Evolutionary conservation across 37 sponge, comb jelly and placozoan genomes (phyloP).

Genomic region (Geodia barretti): DNA sequence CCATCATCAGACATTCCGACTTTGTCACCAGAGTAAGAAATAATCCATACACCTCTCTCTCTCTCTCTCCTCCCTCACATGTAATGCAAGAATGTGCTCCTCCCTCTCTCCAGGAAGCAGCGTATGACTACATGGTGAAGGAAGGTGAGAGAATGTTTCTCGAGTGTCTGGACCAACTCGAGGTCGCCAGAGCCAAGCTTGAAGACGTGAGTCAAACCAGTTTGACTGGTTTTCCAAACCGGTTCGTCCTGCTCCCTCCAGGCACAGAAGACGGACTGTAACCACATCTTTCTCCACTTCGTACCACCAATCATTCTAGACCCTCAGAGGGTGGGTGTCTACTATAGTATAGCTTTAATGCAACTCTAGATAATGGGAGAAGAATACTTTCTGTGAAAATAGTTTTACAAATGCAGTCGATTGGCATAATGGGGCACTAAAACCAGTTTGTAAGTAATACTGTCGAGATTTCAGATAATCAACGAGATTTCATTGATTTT

Average conservation of each 20-base stretch:
- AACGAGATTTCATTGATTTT: not conserved
- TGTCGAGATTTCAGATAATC: too few relatives aligned
- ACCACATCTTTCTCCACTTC: slow-evolving; percentile 97
- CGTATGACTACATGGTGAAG: slow-evolving; percentile 92
- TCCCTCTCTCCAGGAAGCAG: slow-evolving; percentile 88
- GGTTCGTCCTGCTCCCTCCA: slow-evolving; percentile 9
- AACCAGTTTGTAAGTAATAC: too few relatives aligned
- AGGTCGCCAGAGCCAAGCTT: slow-evolving; percentile 80
- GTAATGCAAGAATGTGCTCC: too few relatives aligned
- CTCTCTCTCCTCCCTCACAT: not conserved
- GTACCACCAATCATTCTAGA: slow-evolving; percentile 95
- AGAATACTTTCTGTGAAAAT: too few relatives aligned
- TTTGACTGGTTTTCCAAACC: not conserved
- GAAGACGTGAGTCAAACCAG: slow-evolving; percentile 42
- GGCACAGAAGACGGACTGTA: slow-evolving; percentile 86
- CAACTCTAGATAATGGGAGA: too few relatives aligned
- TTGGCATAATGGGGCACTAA: too few relatives aligned
- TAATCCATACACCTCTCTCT: too few relatives aligned
- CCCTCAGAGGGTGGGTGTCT: slow-evolving; percentile 77
- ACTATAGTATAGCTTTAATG: too few relatives aligned
- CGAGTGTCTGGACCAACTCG: slow-evolving; percentile 92
- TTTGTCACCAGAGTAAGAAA: slow-evolving; percentile 81
- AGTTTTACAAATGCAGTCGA: too few relatives aligned
- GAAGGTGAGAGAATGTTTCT: slow-evolving; percentile 96
- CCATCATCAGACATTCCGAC: slow-evolving; percentile 93